These are phyloP conservation scores for Speoplatyrhinus poulsoni DNA, from an alignment of 2,113 vertebrate genomes.

Conservation along the genomic window DNA sequence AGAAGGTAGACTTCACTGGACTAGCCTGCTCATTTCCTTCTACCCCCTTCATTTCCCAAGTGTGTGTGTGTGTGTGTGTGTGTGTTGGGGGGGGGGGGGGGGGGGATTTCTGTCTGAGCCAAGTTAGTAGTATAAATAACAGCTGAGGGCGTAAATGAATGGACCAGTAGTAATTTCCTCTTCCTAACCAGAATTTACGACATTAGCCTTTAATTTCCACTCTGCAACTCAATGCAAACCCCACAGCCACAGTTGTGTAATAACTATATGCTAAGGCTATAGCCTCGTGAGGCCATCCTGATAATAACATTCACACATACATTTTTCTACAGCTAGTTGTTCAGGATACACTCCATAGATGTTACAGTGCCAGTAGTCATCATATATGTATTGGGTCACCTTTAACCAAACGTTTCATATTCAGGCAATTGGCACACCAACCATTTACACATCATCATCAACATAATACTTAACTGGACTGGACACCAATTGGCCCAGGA, in stretches of 20 bases:
- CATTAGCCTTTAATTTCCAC: constrained; percentile 84
- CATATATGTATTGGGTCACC: no score
- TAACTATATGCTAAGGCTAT: not conserved
- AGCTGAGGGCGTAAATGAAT: constrained; percentile 85
- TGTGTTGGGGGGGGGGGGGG: constrained; percentile 8
- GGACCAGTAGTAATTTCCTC: constrained; percentile 85
- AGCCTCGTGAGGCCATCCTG: not conserved
- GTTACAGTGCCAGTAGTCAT: not conserved
- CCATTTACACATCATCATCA: no score
- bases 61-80: constrained; percentile 23
- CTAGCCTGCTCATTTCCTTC: constrained; percentile 45
- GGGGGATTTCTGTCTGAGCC: constrained; percentile 72
- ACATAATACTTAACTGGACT: not conserved
- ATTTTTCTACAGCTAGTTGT: not conserved
- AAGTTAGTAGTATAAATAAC: constrained; percentile 89
- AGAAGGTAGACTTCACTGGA: constrained; percentile 44
- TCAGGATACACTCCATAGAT: not conserved
- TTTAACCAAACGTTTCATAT: no score
- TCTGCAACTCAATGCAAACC: constrained; percentile 23
- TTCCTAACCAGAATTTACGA: constrained; percentile 86
- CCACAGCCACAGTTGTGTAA: not conserved
- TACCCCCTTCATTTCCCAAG: constrained; percentile 33
- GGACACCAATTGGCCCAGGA: no score
- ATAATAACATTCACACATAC: not conserved
- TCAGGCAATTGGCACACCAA: no score